Evolutionary conservation across 2,113 vertebrate genomes (phyloP).

Genomic region (Rhea pennata): DNA sequence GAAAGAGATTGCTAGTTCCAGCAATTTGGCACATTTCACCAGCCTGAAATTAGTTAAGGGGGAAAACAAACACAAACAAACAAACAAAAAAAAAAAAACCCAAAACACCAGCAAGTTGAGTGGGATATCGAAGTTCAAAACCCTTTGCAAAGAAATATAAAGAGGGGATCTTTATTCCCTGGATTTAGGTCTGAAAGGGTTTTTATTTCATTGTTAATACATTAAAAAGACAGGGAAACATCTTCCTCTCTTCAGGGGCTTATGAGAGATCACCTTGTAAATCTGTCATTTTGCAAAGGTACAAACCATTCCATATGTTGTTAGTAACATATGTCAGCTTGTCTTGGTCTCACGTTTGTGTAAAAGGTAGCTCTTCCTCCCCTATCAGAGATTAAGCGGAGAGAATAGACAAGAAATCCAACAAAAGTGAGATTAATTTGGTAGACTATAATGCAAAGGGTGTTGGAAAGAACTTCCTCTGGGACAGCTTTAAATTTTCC

Average conservation of each 20-base stretch:
- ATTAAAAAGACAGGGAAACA: not conserved
- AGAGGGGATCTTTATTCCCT: not conserved
- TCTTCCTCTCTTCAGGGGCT: slow-evolving; percentile 15
- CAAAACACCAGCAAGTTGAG: not conserved
- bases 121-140: slow-evolving; percentile 21
- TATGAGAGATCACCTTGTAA: slow-evolving; percentile 41
- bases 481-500: slow-evolving; percentile 47
- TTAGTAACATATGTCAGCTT: not conserved
- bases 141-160: not conserved
- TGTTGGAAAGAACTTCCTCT: not conserved
- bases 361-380: not conserved
- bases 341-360: not conserved
- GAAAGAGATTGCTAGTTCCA: not conserved
- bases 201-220: not conserved
- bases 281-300: not conserved
- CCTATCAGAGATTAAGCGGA: not conserved
- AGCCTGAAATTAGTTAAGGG: not conserved
- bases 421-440: slow-evolving; percentile 2
- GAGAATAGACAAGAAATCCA: slow-evolving; percentile 14
- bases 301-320: slow-evolving; percentile 3
- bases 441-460: not conserved
- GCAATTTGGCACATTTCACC: not conserved
- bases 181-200: slow-evolving; percentile 38
- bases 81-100: not conserved
- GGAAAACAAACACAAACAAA: not conserved